Evolutionary conservation across 1,140 invertebrate species (phyloP).

Genomic region (Dinoponera quadriceps): DNA sequence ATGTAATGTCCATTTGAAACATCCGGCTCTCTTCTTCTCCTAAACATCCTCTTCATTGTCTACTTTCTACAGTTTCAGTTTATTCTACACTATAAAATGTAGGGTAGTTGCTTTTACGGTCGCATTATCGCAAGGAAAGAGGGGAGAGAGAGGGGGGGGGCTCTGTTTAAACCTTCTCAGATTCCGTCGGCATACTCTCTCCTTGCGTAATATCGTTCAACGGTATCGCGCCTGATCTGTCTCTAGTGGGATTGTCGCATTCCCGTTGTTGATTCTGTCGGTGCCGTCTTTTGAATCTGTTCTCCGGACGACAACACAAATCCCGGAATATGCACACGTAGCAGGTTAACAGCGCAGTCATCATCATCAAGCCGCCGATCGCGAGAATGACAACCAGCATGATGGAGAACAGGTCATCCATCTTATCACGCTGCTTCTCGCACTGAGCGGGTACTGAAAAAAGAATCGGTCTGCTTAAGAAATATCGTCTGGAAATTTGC

Average conservation of each 20-base stretch:
- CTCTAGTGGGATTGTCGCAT: constrained; percentile 57
- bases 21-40: not conserved
- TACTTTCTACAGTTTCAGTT: not conserved
- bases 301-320: constrained; percentile 72
- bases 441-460: constrained; percentile 42
- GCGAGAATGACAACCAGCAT: constrained; percentile 76
- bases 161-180: constrained; percentile 76
- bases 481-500: not conserved
- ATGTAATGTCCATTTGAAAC: not conserved
- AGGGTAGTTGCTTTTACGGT: not conserved
- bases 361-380: constrained; percentile 74
- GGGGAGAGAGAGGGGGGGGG: not conserved
- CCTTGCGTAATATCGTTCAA: constrained; percentile 79
- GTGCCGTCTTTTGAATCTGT: constrained; percentile 69
- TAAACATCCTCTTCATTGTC: not conserved
- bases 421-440: constrained; percentile 35
- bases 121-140: not conserved
- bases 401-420: constrained; percentile 76
- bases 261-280: constrained; percentile 61
- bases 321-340: constrained; percentile 79
- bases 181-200: constrained; percentile 80
- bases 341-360: constrained; percentile 74
- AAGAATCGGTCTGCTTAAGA: constrained; percentile 3
- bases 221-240: constrained; percentile 68
- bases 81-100: not conserved